These are phyloP conservation scores for Mesaphorura yosii DNA, from an alignment of 1,140 invertebrate species.

Conservation along the genomic window DNA sequence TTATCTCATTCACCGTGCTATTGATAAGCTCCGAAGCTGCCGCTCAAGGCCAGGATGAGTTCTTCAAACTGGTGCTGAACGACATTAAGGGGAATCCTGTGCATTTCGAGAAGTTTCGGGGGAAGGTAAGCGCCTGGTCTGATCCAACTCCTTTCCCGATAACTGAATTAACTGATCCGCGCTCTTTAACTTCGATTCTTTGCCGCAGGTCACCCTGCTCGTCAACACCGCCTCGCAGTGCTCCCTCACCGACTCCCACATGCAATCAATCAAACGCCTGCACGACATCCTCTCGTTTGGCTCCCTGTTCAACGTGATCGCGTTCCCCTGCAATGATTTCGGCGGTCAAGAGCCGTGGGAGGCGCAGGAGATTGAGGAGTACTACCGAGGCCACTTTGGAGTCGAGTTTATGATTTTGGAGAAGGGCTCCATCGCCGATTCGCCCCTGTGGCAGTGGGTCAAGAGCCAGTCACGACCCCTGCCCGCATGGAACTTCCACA, in stretches of 20 bases:
- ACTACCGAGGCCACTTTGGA: slow-evolving; percentile 34
- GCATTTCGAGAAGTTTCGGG: slow-evolving; percentile 24
- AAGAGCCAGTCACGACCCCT: slow-evolving; percentile 25
- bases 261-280: slow-evolving; percentile 40
- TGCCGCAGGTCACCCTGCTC: slow-evolving; percentile 40
- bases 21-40: too few relatives aligned
- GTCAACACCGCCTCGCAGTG: slow-evolving; percentile 49
- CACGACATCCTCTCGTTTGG: slow-evolving; percentile 39
- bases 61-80: not conserved
- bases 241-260: slow-evolving; percentile 45
- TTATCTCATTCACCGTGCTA: too few relatives aligned
- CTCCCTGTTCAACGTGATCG: slow-evolving; percentile 33
- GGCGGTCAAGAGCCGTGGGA: slow-evolving; percentile 41
- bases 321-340: slow-evolving; percentile 38
- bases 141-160: too few relatives aligned
- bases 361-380: slow-evolving; percentile 37
- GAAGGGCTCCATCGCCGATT: slow-evolving; percentile 47
- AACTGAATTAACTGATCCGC: too few relatives aligned
- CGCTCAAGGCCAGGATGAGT: too few relatives aligned
- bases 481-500: slow-evolving; percentile 46
- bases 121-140: too few relatives aligned
- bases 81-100: slow-evolving; percentile 35
- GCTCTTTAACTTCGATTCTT: too few relatives aligned
- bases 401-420: slow-evolving; percentile 39
- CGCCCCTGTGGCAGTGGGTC: slow-evolving; percentile 43